Conservation (phyloP, 1,140 invertebrate genomes). For the Batillaria attramentaria region DNA sequence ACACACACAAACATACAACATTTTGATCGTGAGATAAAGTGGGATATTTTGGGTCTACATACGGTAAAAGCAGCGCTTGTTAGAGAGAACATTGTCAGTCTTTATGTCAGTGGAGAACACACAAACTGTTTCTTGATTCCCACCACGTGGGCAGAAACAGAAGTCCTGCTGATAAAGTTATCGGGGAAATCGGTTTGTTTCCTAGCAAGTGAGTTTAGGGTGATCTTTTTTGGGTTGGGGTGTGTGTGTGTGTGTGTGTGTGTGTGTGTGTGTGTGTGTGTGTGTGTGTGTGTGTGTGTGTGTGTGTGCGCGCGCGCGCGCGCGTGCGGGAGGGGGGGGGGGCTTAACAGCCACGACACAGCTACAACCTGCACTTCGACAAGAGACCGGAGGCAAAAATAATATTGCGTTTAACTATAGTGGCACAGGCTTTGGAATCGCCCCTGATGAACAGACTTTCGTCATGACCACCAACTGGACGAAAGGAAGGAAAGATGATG, state of each 20-base stretch:
- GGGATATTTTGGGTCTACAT: not conserved
- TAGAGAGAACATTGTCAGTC: not conserved
- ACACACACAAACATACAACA: not conserved
- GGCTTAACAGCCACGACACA: not conserved
- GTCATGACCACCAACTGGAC: not conserved
- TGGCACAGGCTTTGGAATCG: not conserved
- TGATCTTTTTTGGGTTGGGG: not conserved
- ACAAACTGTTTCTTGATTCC: no score
- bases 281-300: slow-evolving; percentile 2
- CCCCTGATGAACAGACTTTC: not conserved
- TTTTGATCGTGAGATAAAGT: not conserved
- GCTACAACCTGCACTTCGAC: not conserved
- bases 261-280: not conserved
- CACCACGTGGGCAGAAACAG: no score
- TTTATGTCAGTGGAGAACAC: no score
- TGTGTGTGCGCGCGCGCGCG: not conserved
- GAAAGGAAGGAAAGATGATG: not conserved
- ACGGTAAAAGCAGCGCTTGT: not conserved
- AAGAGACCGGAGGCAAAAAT: not conserved
- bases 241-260: not conserved
- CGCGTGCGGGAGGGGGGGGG: not conserved
- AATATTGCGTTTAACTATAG: not conserved
- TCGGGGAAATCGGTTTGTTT: no score
- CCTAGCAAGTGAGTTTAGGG: not conserved
- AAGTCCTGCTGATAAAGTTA: no score